Base-by-base conservation (phyloP, 2,888 invertebrate genomes). In the Athalia cordata region DNA sequence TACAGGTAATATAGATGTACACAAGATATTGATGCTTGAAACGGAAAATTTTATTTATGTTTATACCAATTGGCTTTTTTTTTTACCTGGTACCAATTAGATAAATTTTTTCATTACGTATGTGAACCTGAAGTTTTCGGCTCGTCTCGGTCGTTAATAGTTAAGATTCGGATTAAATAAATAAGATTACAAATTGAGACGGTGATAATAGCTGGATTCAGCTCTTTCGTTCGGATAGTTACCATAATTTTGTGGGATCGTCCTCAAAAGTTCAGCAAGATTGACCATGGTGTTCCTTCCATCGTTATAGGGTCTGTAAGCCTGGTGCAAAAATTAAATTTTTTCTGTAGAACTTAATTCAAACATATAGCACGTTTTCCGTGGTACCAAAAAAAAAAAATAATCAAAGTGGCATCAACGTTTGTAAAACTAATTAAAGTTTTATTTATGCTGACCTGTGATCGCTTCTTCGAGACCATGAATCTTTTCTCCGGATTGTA, bases 401-500 rank as follows among this genome's bases (percentile, higher is more conserved):
- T 67, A 9, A 65, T 47, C 5, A 67, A 47, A 8, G 43, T 8
- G 13, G 29, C n/a, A 67, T n/a, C 29, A 80, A 77, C 47, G 9
- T 9, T 7, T 50, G 45, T 55, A 47, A 13, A 55, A 9, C 50
- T 11, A 29, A 59, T 13, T 57, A 55, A 64, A n/a, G 50, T 49
- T 3, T 9, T 52, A 29, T 55, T 43, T 15, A 3, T 50, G 81
- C 81, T 82, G 76, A 89, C 89, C 87, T 87, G 88, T 7, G 87
- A 83, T 49, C 89, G 85, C 80, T 89, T 89, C 76, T 86, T 87
- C n/a, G 88, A 80, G 1, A 89, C 83, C 84, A 89, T 85, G 78
- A 87, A 89, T 82, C 89, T 87, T 79, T 89, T 89, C 78, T 89
- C 89, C 3, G 87, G 85, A 3, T 84, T 81, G 77, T 87, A 89